A percentile compares a stretch with the other conserved stretches of the same genome.
Evolutionary conservation across 2,113 vertebrate genomes (phyloP).

Genomic region (Malurus elegans): DNA sequence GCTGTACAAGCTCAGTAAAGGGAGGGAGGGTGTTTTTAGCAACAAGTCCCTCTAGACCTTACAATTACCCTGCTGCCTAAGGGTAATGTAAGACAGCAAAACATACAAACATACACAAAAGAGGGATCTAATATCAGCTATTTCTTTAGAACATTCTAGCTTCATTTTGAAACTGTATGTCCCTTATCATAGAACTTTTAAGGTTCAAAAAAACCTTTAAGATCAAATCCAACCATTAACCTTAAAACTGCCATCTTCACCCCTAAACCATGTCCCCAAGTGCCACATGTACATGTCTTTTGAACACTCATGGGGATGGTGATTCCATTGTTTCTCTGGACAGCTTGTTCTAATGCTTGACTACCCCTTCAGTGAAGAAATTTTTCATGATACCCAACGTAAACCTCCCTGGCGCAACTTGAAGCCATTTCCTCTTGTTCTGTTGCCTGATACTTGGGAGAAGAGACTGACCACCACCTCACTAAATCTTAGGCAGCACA

Average conservation of each 20-base stretch:
- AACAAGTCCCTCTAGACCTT: not conserved
- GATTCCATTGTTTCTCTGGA: not conserved
- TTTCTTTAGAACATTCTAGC: not conserved
- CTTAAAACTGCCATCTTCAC: not conserved
- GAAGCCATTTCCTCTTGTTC: not conserved
- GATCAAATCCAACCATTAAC: not conserved
- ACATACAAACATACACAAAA: not conserved
- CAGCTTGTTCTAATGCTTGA: not conserved
- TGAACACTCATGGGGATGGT: not conserved
- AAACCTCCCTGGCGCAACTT: not conserved
- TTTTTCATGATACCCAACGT: not conserved
- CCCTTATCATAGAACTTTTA: not conserved
- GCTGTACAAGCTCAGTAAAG: not conserved
- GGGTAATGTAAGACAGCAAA: not conserved
- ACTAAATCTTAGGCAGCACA: not conserved
- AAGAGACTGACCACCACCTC: fast-evolving
- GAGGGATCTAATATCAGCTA: not conserved
- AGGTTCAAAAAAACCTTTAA: not conserved
- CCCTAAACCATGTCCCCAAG: not conserved
- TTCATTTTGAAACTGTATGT: not conserved
- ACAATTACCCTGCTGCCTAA: not conserved
- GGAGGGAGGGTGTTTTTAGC: not conserved
- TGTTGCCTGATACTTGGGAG: not conserved
- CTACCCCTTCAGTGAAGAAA: not conserved
- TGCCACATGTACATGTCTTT: not conserved